phyloP scores from a whole-genome alignment of 2,797 vertebrate genomes.

The Acipenser ruthenus region DNA sequence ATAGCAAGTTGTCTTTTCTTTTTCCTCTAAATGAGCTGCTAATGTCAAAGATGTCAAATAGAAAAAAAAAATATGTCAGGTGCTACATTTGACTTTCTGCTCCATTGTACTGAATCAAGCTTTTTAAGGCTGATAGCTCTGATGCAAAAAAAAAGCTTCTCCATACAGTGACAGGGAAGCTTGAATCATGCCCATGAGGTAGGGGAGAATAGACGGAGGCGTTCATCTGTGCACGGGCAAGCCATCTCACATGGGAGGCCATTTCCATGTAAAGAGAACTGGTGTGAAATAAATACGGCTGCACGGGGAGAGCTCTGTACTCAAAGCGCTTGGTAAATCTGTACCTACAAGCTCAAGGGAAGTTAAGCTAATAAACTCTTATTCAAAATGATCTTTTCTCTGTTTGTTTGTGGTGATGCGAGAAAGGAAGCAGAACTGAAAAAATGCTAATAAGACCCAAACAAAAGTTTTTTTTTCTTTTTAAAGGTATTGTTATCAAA shows the following conservation, averaged over 20 bases:
- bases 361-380: conserved; percentile 25
- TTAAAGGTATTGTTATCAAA: conserved; percentile 22
- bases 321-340: conserved; percentile 15
- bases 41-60: neutral
- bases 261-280: conserved; percentile 16
- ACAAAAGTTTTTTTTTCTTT: conserved; percentile 21
- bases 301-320: conserved; percentile 3
- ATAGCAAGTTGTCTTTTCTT: conserved; percentile 1
- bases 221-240: conserved; percentile 1
- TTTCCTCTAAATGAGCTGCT: neutral
- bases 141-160: neutral
- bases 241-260: conserved; percentile 5
- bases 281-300: conserved; percentile 19
- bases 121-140: neutral
- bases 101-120: neutral
- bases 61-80: neutral
- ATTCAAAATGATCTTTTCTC: conserved; percentile 16
- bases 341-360: conserved; percentile 14
- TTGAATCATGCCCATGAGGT: too few relatives aligned
- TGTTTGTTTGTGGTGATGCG: conserved; percentile 12
- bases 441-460: conserved; percentile 31
- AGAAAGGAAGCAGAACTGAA: neutral
- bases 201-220: neutral
- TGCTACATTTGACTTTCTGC: neutral
- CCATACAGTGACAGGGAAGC: neutral